Evolutionary conservation across 92 coral and sea anemone genomes (phyloP), one percentile per base, ranked within the genome.

Genomic region (Zoanthus gigantus): DNA sequence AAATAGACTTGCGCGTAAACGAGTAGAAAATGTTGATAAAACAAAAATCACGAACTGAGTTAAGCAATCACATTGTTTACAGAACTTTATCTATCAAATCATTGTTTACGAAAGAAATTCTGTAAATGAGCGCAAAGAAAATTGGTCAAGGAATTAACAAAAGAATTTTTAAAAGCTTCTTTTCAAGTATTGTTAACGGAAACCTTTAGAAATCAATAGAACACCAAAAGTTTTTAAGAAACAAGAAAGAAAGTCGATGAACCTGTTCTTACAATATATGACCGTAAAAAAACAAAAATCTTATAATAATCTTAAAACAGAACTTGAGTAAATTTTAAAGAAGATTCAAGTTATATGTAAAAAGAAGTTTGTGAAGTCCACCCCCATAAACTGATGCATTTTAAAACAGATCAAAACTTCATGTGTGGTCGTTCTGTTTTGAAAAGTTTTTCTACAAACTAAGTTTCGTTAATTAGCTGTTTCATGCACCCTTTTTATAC

Each of bases 181-280:
- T 81, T 81, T 34, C 66, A 12, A 65, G 74, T 14, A 81, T 81
- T 81, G 74, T 65, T 17, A 42, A 46, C 44, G 45, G 61, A 66
- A 72, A 79, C 84, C 85, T 54, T 66, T 50, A 2, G 28, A 81
- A 17, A 71, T 81, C 61, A 81, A 81, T 81, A 81, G 85, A 81
- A 66, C 85, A 81, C 85, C 85, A 66, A 52, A 67, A 48, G 74
- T 46, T 81, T 46, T 81, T 37, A 61, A 79, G 72, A 60, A 29
- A 60, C 71, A 48, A 79, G 75, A 81, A 81, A 81, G 31, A 50
- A 63, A 47, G 11, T 17, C 31, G 9, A 10, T 52, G 67, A 67
- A 81, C 71, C 74, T 81, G 74, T 29, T 71, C 1, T 10, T 58
- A 77, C 44, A 65, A 28, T 81, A 44, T 0, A 31, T 17, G 53